Evolutionary conservation across 2,797 vertebrate species (phyloP), one percentile per base, ranked within the genome.

Genomic region (Parauchenoglanis ngamensis): DNA sequence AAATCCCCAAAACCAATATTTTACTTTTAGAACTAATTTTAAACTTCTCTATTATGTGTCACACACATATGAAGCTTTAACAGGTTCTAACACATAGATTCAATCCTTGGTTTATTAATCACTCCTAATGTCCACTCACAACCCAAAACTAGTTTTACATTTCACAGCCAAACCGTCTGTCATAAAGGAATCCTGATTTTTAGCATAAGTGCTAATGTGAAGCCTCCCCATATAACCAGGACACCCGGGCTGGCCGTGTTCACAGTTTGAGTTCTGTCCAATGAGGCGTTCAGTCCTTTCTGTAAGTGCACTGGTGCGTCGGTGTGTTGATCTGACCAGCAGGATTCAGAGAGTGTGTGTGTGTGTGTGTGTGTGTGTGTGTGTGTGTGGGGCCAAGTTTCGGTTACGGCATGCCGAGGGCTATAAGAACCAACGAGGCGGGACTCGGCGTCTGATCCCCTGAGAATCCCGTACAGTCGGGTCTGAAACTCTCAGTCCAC

Each of bases 241-340:
- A 49, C 46, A 23, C 75, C 54, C 31, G 13, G 21, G 8, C 81
- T 35, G 57, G 76, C 19, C 23, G 61, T 87, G 86, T 87, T 75
- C 78, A 80, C 85, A 72, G 84, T 44, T 7, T 56, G 72, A 85
- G 44, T 91, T 89, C 56, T 90, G 93, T 91, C 91, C 92, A 85
- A 88, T 84, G 84, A 93, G 88, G 84, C 91, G 90, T 91, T 90
- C 54, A 84, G 89, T 85, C 82, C 87, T 46, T 91, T 92, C 92
- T 89, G 88, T 90, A 92, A 88, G 89, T 92, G 88, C 87, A 90
- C 79, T 4, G 88, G 90, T 87, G 92, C 93, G 81, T 93, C 88
- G 88, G 88, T 90, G 90, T 87, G 91, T 88, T 91, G 92, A 91
- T 92, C 87, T 87, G 89, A 83, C 91, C 88, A 90, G 87, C 85